A percentile compares a stretch with the other conserved stretches of the same genome.
Conservation (phyloP, 2,113 vertebrate species). For the Apus apus region DNA sequence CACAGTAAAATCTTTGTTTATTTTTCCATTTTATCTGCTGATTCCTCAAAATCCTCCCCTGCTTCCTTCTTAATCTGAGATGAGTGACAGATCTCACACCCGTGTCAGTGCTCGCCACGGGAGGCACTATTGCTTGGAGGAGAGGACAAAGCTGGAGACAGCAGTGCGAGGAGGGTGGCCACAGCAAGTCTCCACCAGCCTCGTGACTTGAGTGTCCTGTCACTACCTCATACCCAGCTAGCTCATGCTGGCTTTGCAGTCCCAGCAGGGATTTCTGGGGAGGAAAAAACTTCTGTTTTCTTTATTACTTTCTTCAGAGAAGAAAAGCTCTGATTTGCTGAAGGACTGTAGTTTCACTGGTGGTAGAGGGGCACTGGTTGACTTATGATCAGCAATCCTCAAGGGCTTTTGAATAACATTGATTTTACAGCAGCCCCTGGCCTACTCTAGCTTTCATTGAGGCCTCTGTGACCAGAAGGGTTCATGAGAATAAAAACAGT, state of each 20-base stretch:
- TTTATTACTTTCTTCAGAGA: neutral
- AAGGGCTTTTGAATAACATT: neutral
- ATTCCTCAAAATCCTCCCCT: neutral
- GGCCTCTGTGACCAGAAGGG: neutral
- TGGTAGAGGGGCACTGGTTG: neutral
- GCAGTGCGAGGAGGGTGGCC: neutral
- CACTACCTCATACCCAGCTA: neutral
- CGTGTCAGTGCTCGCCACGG: fast-evolving
- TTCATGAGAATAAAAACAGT: neutral
- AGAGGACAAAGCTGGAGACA: neutral
- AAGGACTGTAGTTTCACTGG: neutral
- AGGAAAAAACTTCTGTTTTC: neutral
- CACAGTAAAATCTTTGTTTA: neutral
- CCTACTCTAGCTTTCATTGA: neutral
- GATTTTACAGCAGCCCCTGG: neutral
- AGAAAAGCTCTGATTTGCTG: neutral
- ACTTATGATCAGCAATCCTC: neutral
- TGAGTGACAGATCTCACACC: neutral
- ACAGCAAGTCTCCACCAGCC: neutral
- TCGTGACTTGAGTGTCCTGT: neutral
- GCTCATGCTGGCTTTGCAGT: neutral
- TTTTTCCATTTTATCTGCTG: neutral
- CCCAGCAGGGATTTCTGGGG: neutral
- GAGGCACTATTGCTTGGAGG: neutral
- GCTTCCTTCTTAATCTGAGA: neutral